Base-by-base conservation (phyloP, 2,797 vertebrate species). In the Melanotaenia nigrans region DNA sequence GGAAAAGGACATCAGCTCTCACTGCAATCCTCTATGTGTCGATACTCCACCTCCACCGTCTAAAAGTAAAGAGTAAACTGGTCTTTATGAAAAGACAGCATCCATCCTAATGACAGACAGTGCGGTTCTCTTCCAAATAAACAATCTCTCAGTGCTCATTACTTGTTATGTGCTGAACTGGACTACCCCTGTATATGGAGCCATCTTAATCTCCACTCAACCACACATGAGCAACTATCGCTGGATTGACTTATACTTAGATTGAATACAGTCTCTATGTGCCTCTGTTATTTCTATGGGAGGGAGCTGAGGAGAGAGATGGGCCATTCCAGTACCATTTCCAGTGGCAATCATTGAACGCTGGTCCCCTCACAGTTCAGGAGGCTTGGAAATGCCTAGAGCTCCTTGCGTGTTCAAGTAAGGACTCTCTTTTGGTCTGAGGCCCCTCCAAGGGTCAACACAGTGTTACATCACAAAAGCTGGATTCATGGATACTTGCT, bases 381-480 rank as follows among this genome's bases (percentile, higher is more conserved):
- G 79, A 82, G 82, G 68, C 89, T 84, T 80, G 77, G 87, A 87
- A 90, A 86, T 54, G 40, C 67, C 89, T 47, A 3, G 77, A 81
- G 87, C 83, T 82, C 71, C 83, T 86, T 82, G 83, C 85, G 64
- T 86, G 77, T 93, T 87, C 70, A n/a, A 89, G 89, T 91, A 91
- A 93, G 91, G 87, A 87, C 88, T 87, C 87, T 84, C 82, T 84
- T 85, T 82, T 64, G 80, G 90, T 88, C 75, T 30, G 65, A 63
- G 84, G 85, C 89, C 82, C 86, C 88, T 87, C 85, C 81, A 86
- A 90, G 87, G 89, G 91, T 92, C 91, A 92, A 90, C 79, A 90
- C 75, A 58, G 72, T 84, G 86, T 91, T 92, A 90, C 87, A 89
- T 93, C 90, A 92, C 92, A 94, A 92, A 92, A 87, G 88, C 73